Base-by-base conservation (phyloP, 1,140 invertebrate species). In the Cepaea nemoralis region DNA sequence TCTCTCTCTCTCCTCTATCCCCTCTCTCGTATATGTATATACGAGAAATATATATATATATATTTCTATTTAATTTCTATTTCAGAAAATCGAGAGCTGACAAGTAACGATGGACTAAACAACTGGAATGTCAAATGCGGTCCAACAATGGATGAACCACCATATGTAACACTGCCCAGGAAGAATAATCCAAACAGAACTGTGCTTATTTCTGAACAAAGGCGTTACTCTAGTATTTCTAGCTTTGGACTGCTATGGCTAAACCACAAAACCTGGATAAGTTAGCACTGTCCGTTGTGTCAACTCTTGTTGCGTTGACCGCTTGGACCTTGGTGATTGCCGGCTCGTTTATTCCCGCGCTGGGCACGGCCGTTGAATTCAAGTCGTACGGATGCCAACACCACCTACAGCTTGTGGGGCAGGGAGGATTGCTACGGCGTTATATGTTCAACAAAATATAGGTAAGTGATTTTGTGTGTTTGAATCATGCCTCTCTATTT, bases 181-280 rank as follows among this genome's bases (percentile, higher is more conserved):
- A 6, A 63, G 16, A 16, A 63, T 63, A 31, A 2, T 63, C 5
- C 6, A 31, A 5, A 63, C 3, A 31, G 22, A 16, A 31, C 22
- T 31, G n/a, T 31, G 27, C n/a, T 2, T 31, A 31, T 8, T 31
- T 6, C 59, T 1, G 33, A 63, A 63, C 2, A 63, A 63, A 3
- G 3, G 27, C 6, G 33, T 63, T 22, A 10, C 37, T 55, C n/a
- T 39, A 12, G 40, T 35, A 42, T 40, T 40, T 39, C 1, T 70
- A n/a, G 8, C 33, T 50, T 37, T 24, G 31, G 33, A 35, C 22
- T 63, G 27, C 22, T 37, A 80, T 80, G 78, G 66, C 78, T 8
- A 67, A 78, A 35, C 78, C 67, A 22, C 39, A 73, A 55, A 71
- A 80, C 48, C 69, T 80, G 42, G 78, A 80, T 45, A 80, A 80